Conservation (phyloP, 2,797 vertebrate genomes). For the Huso huso region DNA sequence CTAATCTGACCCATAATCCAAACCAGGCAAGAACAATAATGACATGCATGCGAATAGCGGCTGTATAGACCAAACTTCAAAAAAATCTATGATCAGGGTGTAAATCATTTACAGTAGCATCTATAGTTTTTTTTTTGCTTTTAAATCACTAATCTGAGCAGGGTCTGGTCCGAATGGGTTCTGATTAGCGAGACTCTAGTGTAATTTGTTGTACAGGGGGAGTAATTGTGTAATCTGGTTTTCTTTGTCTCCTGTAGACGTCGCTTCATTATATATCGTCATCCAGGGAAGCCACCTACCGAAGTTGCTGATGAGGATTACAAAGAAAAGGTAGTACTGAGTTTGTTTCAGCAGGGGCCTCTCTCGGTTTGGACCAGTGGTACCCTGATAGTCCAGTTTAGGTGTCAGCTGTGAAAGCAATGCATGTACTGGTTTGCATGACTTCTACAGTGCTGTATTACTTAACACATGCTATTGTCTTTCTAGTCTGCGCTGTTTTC, state of each 20-base stretch:
- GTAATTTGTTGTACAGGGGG: neutral
- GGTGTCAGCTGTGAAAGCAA: no score
- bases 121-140: conserved; percentile 12
- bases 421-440: no score
- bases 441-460: no score
- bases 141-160: conserved; percentile 75
- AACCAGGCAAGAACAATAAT: no score
- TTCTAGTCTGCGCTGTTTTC: no score
- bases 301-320: conserved; percentile 70
- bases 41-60: no score
- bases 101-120: neutral
- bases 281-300: conserved; percentile 77
- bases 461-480: no score
- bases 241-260: conserved; percentile 45
- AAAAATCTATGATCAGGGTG: no score
- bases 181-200: neutral
- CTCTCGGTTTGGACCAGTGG: neutral
- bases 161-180: neutral
- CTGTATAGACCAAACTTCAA: no score
- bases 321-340: conserved; percentile 66
- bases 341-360: neutral
- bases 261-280: conserved; percentile 82
- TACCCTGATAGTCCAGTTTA: no score
- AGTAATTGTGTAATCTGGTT: neutral
- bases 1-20: no score